Percentiles rank a stretch among this genome's conserved stretches.
These are phyloP conservation scores for Aythya fuligula DNA, from an alignment of 2,797 vertebrate species.

Conservation along the genomic window DNA sequence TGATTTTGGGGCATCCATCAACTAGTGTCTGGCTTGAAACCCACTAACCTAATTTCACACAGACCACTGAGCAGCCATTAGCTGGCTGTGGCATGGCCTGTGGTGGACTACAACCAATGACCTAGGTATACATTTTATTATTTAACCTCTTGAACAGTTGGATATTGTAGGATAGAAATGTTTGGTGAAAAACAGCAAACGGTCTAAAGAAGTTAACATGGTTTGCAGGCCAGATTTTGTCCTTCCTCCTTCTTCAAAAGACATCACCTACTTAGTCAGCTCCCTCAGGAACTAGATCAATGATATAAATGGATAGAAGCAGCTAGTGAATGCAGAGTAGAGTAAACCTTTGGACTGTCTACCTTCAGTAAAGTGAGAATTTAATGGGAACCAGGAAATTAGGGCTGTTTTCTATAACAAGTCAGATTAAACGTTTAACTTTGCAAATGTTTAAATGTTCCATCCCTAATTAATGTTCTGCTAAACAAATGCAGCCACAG, in stretches of 20 bases:
- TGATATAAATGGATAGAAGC: not conserved
- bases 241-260: not conserved
- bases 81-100: not conserved
- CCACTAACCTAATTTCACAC: constrained; percentile 26
- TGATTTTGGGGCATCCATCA: constrained; percentile 49
- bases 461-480: not conserved
- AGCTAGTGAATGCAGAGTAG: not conserved
- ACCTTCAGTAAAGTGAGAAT: not conserved
- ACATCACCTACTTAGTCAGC: not conserved
- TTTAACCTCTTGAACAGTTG: not conserved
- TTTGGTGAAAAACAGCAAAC: not conserved
- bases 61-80: constrained; percentile 40
- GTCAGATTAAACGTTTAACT: not conserved
- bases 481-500: not conserved
- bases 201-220: rapidly evolving
- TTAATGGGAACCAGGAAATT: not conserved
- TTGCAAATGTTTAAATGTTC: not conserved
- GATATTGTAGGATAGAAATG: not conserved
- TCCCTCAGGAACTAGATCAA: not conserved
- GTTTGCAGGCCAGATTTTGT: not conserved
- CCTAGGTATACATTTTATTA: not conserved
- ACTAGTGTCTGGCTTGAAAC: constrained; percentile 14
- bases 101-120: not conserved
- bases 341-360: not conserved
- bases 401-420: not conserved